Conservation (phyloP, 2,888 invertebrate species). For the Abrostola tripartita region DNA sequence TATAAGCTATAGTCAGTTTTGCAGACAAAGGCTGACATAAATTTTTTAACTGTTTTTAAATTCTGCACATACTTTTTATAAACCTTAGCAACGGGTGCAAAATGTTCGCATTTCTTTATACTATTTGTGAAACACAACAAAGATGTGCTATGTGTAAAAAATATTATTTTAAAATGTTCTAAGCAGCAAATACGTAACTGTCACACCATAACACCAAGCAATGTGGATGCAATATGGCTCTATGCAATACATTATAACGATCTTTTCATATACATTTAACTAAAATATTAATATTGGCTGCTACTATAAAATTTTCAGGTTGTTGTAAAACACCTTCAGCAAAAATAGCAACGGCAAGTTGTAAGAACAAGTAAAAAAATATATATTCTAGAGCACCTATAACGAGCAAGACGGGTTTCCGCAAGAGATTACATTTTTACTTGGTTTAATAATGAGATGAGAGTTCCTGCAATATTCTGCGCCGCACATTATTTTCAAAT, state of each 20-base stretch:
- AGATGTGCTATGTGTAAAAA: no score
- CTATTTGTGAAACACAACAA: no score
- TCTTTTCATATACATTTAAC: no score
- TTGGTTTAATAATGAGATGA: conserved; percentile 41
- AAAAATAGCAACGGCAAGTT: conserved; percentile 42
- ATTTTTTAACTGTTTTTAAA: no score
- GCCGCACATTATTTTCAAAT: conserved; percentile 29
- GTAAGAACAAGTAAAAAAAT: conserved; percentile 36
- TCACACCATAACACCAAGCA: no score
- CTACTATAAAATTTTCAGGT: background rate
- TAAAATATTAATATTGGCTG: background rate
- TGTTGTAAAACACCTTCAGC: conserved; percentile 31
- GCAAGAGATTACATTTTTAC: conserved; percentile 50
- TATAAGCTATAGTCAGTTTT: background rate
- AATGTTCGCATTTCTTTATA: no score
- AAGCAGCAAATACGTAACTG: no score
- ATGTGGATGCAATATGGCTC: no score
- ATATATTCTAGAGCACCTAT: conserved; percentile 13
- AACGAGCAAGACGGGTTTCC: conserved; percentile 17
- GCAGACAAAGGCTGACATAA: background rate
- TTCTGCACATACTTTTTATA: no score
- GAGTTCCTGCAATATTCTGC: conserved; percentile 33
- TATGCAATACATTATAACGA: no score
- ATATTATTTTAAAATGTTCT: no score
- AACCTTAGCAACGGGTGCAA: no score